Evolutionary conservation across 30 jellyfish, hydroid and myxozoan species (phyloP).

Genomic region (Hydra vulgaris): DNA sequence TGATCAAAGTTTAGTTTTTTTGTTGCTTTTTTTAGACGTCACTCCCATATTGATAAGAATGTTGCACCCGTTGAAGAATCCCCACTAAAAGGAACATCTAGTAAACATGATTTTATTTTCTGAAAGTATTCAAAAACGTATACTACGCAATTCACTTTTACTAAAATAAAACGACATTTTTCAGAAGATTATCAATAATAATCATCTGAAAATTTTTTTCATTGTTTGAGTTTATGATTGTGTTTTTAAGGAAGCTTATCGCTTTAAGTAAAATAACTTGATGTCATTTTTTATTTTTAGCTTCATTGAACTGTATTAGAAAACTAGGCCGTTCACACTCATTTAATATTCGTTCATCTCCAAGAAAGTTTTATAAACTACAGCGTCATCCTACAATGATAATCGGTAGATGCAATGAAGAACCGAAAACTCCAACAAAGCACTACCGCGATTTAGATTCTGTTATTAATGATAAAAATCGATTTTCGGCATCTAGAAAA

Average conservation of each 20-base stretch:
- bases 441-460: not conserved
- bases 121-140: too few relatives aligned
- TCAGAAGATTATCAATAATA: too few relatives aligned
- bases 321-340: conserved; percentile 17
- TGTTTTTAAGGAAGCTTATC: too few relatives aligned
- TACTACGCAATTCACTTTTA: too few relatives aligned
- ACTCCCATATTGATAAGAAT: conserved; percentile 16
- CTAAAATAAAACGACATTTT: too few relatives aligned
- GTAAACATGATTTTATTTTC: conserved; percentile 15
- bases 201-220: too few relatives aligned
- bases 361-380: conserved; percentile 18
- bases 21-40: conserved; percentile 1
- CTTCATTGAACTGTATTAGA: not conserved
- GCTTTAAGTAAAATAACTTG: too few relatives aligned
- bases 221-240: too few relatives aligned
- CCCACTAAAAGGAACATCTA: conserved; percentile 16
- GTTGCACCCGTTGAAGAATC: conserved; percentile 36
- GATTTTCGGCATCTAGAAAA: not conserved
- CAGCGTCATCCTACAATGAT: conserved; percentile 17
- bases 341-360: conserved; percentile 26
- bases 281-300: not conserved
- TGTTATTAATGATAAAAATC: not conserved
- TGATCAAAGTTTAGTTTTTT: not conserved
- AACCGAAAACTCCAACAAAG: not conserved
- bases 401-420: not conserved